Percentiles rank a stretch among this genome's conserved stretches.
Conservation (phyloP, 2,113 vertebrate species). For the Silurus meridionalis region DNA sequence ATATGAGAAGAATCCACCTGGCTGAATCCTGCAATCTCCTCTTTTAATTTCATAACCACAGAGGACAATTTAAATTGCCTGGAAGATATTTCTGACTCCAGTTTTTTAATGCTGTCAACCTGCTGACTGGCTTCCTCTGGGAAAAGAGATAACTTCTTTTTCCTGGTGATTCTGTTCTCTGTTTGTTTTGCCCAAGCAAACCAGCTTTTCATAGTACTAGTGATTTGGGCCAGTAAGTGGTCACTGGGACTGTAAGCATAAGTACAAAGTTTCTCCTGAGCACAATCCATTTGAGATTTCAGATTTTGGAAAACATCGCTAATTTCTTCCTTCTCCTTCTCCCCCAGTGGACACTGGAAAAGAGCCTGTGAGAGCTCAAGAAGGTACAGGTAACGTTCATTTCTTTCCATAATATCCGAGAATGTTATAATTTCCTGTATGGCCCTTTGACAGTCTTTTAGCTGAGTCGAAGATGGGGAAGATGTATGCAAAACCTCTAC, state of each 20-base stretch:
- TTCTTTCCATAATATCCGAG: slow-evolving; percentile 72
- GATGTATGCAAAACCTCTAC: slow-evolving; percentile 68
- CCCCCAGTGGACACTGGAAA: slow-evolving; percentile 78
- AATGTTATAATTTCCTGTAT: slow-evolving; percentile 59
- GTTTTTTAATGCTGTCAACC: slow-evolving; percentile 73
- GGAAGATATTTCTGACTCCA: slow-evolving; percentile 68
- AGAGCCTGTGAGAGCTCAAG: slow-evolving; percentile 74
- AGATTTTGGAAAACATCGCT: slow-evolving; percentile 70
- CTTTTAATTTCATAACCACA: slow-evolving; percentile 68
- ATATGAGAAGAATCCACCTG: slow-evolving; percentile 63
- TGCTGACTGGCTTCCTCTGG: slow-evolving; percentile 77
- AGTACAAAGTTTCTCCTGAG: slow-evolving; percentile 58
- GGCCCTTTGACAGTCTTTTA: slow-evolving; percentile 53
- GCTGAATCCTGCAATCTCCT: slow-evolving; percentile 53
- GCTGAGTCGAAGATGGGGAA: slow-evolving; percentile 38
- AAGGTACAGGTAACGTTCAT: slow-evolving; percentile 69
- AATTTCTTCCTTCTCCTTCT: slow-evolving; percentile 76
- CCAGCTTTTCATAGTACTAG: slow-evolving; percentile 71
- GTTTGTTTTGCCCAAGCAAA: slow-evolving; percentile 77
- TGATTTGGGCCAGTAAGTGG: slow-evolving; percentile 60
- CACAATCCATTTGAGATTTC: slow-evolving; percentile 66
- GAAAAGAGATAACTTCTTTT: slow-evolving; percentile 75
- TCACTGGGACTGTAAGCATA: slow-evolving; percentile 23
- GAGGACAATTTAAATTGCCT: slow-evolving; percentile 67
- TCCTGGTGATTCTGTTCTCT: slow-evolving; percentile 60